Evolutionary conservation across 1,140 invertebrate species (phyloP).

Genomic region (Ganaspis sp.): DNA sequence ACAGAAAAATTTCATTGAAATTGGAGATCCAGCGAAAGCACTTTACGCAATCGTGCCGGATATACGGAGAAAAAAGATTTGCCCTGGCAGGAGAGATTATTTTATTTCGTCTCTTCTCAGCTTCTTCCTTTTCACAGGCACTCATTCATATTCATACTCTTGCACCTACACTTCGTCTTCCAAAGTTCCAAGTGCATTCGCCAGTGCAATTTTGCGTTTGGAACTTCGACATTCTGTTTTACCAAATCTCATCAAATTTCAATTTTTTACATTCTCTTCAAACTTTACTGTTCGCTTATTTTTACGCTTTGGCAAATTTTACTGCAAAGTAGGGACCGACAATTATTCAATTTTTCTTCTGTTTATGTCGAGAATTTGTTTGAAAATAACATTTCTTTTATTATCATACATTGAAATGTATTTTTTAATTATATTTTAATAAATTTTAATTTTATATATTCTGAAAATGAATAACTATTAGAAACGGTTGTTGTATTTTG

Average conservation of each 20-base stretch:
- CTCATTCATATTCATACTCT: conserved; percentile 70
- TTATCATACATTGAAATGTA: too few species aligned
- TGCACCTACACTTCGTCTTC: conserved; percentile 61
- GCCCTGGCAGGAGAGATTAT: conserved; percentile 50
- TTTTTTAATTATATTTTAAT: too few species aligned
- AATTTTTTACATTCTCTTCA: background rate
- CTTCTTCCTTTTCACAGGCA: conserved; percentile 28
- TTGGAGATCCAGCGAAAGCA: conserved; percentile 12
- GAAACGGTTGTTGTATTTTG: too few species aligned
- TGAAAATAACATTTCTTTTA: too few species aligned
- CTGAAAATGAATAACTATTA: too few species aligned
- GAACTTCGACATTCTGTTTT: background rate
- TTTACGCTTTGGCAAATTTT: background rate
- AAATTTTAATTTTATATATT: too few species aligned
- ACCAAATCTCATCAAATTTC: background rate
- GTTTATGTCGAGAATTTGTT: too few species aligned
- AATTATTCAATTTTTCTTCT: too few species aligned
- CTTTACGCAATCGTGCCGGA: conserved; percentile 2
- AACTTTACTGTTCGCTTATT: too few species aligned
- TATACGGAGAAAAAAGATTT: conserved; percentile 36
- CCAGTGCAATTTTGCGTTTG: conserved; percentile 31
- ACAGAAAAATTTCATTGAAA: conserved; percentile 17
- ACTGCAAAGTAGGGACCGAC: too few species aligned
- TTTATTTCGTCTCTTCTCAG: conserved; percentile 63
- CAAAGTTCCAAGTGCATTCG: conserved; percentile 50